Percentiles rank a stretch among this genome's conserved stretches.
Evolutionary conservation across 2,797 vertebrate genomes (phyloP).

Genomic region (Poecilia picta): DNA sequence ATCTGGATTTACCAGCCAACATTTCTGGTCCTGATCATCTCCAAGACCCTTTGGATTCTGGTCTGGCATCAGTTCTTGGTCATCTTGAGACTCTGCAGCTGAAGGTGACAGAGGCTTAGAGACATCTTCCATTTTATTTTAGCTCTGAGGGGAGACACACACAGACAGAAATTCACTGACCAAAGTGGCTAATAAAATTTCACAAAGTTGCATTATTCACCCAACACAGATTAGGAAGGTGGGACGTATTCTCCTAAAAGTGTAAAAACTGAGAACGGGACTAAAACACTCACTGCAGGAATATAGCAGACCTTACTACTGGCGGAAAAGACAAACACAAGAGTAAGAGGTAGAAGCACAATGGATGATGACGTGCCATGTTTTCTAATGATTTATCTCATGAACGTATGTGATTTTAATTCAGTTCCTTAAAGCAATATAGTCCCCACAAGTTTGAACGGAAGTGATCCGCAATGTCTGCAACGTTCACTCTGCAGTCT

Average conservation of each 20-base stretch:
- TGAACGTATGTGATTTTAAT: too few species aligned
- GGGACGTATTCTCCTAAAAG: neutral
- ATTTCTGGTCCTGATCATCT: neutral
- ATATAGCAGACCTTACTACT: neutral
- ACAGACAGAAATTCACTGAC: neutral
- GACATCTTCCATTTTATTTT: neutral
- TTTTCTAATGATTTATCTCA: too few species aligned
- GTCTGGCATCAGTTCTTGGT: neutral
- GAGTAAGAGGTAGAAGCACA: too few species aligned
- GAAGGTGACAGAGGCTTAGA: constrained; percentile 1
- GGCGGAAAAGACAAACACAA: too few species aligned
- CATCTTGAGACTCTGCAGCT: neutral
- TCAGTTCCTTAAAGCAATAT: too few species aligned
- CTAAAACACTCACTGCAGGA: neutral
- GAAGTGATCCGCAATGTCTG: too few species aligned
- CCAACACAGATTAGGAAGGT: neutral
- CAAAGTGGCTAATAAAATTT: neutral
- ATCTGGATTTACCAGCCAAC: neutral
- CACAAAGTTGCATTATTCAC: neutral
- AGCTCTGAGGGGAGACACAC: neutral
- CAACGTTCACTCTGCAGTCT: too few species aligned
- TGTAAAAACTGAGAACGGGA: neutral
- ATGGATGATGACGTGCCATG: too few species aligned
- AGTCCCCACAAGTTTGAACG: too few species aligned
- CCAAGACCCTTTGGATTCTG: constrained; percentile 1